Evolutionary conservation across 2,113 vertebrate species (phyloP).

Genomic region (Panthera tigris): DNA sequence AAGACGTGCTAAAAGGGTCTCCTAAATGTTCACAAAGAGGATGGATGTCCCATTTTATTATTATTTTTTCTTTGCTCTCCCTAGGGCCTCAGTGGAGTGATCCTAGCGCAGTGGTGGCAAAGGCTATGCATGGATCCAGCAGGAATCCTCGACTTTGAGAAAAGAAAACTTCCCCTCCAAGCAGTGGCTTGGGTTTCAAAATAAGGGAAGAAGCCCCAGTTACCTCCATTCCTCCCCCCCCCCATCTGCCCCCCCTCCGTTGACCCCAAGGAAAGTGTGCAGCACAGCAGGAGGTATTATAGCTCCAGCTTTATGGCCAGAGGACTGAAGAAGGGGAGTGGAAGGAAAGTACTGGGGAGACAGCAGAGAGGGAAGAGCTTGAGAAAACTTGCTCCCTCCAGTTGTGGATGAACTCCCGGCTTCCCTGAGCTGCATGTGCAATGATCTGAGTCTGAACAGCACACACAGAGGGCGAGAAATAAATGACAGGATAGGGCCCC

Average conservation of each 20-base stretch:
- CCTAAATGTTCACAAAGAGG: neutral
- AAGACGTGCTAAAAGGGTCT: neutral
- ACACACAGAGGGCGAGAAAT: neutral
- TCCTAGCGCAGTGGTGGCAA: neutral
- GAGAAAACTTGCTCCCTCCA: neutral
- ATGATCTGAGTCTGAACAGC: neutral
- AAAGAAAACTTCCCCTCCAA: neutral
- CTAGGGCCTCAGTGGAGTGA: neutral
- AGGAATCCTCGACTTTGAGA: neutral
- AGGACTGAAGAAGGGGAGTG: neutral
- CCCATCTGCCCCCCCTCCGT: fast-evolving
- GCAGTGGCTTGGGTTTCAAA: neutral
- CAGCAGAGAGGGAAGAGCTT: neutral
- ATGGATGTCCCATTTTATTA: neutral
- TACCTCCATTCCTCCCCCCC: neutral
- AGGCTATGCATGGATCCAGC: neutral
- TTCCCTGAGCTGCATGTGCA: neutral
- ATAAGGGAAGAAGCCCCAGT: neutral
- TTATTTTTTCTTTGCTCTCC: neutral
- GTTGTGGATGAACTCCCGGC: neutral
- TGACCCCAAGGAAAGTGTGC: neutral
- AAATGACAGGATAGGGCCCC: neutral
- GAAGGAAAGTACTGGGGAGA: neutral
- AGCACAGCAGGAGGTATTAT: neutral
- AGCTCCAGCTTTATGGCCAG: neutral